phyloP scores from a whole-genome alignment of 2,888 invertebrate genomes.

The Chaitophorus viminalis region DNA sequence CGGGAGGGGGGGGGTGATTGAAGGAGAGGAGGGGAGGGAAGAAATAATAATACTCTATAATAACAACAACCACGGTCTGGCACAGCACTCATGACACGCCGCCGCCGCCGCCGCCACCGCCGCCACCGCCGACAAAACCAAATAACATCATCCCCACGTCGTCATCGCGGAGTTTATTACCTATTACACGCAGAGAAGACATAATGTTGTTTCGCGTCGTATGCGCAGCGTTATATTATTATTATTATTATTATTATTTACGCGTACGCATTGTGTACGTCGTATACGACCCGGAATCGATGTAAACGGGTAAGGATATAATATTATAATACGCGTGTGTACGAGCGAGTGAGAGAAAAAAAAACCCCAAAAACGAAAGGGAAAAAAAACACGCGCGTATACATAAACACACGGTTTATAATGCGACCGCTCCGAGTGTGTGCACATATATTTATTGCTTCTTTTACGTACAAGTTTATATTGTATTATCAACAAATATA shows the following conservation, averaged over 20 bases:
- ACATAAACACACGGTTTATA: slow-evolving; percentile 13
- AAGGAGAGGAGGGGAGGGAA: not conserved
- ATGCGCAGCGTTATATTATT: not conserved
- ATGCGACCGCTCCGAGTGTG: slow-evolving; percentile 6
- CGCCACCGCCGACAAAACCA: slow-evolving; percentile 31
- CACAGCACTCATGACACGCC: slow-evolving; percentile 26
- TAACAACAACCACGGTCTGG: slow-evolving; percentile 29
- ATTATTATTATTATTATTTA: no score
- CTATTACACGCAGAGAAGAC: no score
- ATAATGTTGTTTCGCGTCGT: no score
- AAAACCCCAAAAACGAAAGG: slow-evolving; percentile 49
- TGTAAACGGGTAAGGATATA: slow-evolving; percentile 16
- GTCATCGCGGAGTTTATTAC: slow-evolving; percentile 38
- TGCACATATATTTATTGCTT: slow-evolving; percentile 11
- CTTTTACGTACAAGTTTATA: slow-evolving; percentile 15
- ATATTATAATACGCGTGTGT: not conserved
- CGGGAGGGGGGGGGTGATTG: no score
- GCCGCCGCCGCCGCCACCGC: slow-evolving; percentile 27
- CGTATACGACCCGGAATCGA: slow-evolving; percentile 42
- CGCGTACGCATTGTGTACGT: no score
- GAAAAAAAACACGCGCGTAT: slow-evolving; percentile 1
- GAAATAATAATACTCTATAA: not conserved
- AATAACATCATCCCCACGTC: slow-evolving; percentile 28
- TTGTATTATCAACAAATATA: not conserved
- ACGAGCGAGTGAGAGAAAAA: not conserved